Base-by-base conservation (phyloP, 2,797 vertebrate genomes). In the Diceros bicornis region DNA sequence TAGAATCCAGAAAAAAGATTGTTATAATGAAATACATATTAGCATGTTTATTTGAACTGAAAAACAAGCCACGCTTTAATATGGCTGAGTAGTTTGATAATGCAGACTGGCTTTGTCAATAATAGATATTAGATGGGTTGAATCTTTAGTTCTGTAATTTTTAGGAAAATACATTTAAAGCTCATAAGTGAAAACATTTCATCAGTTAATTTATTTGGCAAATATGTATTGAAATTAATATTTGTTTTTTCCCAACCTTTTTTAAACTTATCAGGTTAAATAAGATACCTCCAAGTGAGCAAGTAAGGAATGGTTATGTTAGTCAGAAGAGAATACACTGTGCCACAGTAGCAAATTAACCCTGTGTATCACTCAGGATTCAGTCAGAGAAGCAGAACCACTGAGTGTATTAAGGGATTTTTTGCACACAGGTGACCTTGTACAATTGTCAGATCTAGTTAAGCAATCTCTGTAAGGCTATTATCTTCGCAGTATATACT, bases 161-260 rank as follows among this genome's bases (percentile, higher is more conserved):
- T 61, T 69, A 78, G 62, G 71, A 37, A 84, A 61, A 55, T 59
- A 57, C 25, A 34, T 61, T 96, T 96, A 96, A 84, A 96, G 29
- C 52, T 44, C 44, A 1, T 62, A 72, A 92, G 66, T 44, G 69
- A 68, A 62, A 69, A 69, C 23, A 69, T 69, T 87, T 74, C 47
- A 20, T 47, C 37, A 59, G 4, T 87, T 74, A 64, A 74, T 66
- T 74, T 82, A 50, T 52, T 77, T 62, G 14, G 25, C 69, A 90
- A 32, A 25, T 55, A 6, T 44, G 69, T 93, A 83, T 37, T 52
- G 55, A 69, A 84, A 62, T 89, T 61, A 87, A n/a, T 81, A 82
- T 82, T 87, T 92, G 59, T 95, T 47, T 81, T 64, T 74, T 44
- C 32, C 29, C 57, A 64, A 50, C 47, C 10, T 18, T 50, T 50